Base-by-base conservation (phyloP, 1,140 invertebrate species). In the Formica selysi region DNA sequence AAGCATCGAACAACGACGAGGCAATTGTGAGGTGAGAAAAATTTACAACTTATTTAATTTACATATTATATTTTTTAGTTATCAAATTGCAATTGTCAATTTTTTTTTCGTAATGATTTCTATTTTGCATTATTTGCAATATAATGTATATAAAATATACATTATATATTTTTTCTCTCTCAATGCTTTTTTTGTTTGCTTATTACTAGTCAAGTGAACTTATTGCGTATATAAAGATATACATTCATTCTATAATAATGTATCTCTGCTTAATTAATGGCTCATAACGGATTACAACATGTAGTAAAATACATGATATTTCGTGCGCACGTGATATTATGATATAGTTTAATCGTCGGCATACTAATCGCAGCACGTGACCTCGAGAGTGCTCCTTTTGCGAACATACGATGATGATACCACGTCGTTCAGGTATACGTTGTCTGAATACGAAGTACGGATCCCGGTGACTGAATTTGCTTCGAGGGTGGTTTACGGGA, bases 361-460 rank as follows among this genome's bases (percentile, higher is more conserved):
- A 29, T 62, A 61, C 79, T 83, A 83, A 83, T 83, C 68, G 54
- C 54, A 26, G 19, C 79, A 62, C 38, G 68, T 83, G 79, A 83
- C 36, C 54, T 38, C 68, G 68, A 36, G 57, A 74, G 36, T 26
- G 79, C 62, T 29, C 4, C 38, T 36, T 10, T 41, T 83, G 68
- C 68, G 57, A n/a, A 41, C 54, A 16, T 38, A 26, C 54, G 76
- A 81, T 59, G 36, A 78, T 10, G 48, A 73, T 51, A 70, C 41
- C 78, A 84, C 87, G 85, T 87, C 74, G 65, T 62, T 76, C 61
- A 26, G 11, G 44, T 32, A 62, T 73, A 70, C 88, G 70, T 41
- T 54, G 76, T 26, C 36, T 78, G 89, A 90, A 90, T 90, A 85
- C 86, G 61, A 90, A 90, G 64, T 79, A 76, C 65, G 80, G 71